Percentiles rank a stretch among this genome's conserved stretches.
Evolutionary conservation across 2,797 vertebrate species (phyloP).

Genomic region (Decapterus maruadsi): DNA sequence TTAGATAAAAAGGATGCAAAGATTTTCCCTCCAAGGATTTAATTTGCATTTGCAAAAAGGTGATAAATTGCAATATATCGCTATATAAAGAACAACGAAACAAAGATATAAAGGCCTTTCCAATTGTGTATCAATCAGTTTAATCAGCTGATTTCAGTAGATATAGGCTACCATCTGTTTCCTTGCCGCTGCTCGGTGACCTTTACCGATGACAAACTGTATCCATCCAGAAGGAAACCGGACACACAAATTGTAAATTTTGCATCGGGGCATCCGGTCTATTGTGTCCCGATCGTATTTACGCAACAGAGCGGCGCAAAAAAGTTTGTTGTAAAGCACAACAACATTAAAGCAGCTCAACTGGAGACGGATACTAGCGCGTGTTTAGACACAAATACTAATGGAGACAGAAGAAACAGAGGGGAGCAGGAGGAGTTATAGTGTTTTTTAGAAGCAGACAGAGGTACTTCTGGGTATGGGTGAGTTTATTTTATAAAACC

Average conservation of each 20-base stretch:
- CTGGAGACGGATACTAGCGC: slow-evolving; percentile 50
- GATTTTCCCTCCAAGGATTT: no score
- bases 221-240: slow-evolving; percentile 22
- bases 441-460: slow-evolving; percentile 44
- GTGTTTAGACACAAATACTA: slow-evolving; percentile 71
- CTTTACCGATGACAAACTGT: slow-evolving; percentile 2
- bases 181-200: neutral
- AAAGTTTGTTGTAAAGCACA: slow-evolving; percentile 56
- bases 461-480: slow-evolving; percentile 44
- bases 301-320: slow-evolving; percentile 53
- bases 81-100: no score
- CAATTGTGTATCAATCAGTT: no score
- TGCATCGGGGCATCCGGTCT: slow-evolving; percentile 21
- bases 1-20: no score
- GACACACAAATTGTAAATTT: slow-evolving; percentile 33
- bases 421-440: slow-evolving; percentile 3
- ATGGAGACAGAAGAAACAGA: neutral
- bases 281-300: slow-evolving; percentile 37
- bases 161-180: neutral
- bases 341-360: slow-evolving; percentile 44
- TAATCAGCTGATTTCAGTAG: neutral
- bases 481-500: slow-evolving; percentile 40
- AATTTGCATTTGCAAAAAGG: no score
- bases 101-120: no score
- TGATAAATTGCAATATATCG: no score